A percentile compares a stretch with the other conserved stretches of the same genome.
Conservation (phyloP, 1,140 invertebrate species). For the Drosophila ambigua region DNA sequence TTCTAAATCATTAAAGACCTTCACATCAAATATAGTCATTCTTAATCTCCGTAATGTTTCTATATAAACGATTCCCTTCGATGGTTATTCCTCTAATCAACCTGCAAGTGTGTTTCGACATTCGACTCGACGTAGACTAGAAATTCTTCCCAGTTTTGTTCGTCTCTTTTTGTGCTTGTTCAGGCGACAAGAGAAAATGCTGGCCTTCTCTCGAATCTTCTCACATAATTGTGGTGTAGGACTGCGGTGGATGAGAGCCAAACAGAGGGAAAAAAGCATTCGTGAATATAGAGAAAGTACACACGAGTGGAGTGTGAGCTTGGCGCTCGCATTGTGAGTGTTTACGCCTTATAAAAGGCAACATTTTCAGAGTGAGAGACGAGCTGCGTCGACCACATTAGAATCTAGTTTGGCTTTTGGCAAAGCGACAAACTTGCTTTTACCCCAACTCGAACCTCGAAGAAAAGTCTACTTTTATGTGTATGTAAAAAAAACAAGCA, state of each 20-base stretch:
- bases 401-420: constrained; percentile 63
- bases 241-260: constrained; percentile 6
- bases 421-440: constrained; percentile 75
- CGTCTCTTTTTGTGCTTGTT: constrained; percentile 20
- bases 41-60: too few relatives aligned
- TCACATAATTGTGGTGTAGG: constrained; percentile 49
- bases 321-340: constrained; percentile 55
- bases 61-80: too few relatives aligned
- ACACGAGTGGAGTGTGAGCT: not conserved
- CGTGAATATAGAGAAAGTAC: not conserved
- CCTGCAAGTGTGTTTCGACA: too few relatives aligned
- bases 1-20: too few relatives aligned
- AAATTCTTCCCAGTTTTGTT: not conserved
- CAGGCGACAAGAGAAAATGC: constrained; percentile 37
- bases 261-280: not conserved
- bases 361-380: constrained; percentile 50
- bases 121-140: too few relatives aligned
- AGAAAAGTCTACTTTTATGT: constrained; percentile 19
- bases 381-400: constrained; percentile 47
- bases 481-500: constrained; percentile 13
- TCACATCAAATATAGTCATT: too few relatives aligned
- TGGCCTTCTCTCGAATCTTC: constrained; percentile 31
- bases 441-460: constrained; percentile 54
- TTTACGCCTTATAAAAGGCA: constrained; percentile 74
- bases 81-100: too few relatives aligned